Base-by-base conservation (phyloP, 2,797 vertebrate species). In the Harpagifer antarcticus region DNA sequence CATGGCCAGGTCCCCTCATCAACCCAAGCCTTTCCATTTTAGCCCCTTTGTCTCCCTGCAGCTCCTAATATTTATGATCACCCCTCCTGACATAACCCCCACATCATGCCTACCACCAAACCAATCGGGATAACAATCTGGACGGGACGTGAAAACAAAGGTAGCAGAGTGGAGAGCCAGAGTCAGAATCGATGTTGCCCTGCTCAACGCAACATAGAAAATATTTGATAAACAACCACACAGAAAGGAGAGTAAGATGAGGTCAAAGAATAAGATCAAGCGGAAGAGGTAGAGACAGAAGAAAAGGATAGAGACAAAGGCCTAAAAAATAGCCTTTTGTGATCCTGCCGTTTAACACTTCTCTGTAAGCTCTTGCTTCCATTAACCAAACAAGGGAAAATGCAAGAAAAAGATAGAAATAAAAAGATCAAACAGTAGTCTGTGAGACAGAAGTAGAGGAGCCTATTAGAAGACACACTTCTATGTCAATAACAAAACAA, bases 1-100 rank as follows among this genome's bases (percentile, higher is more conserved):
- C 96, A 96, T 95, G 96, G 94, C 95, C 96, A 95, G 96, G 96
- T 96, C 96, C 94, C 95, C 93, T 93, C 95, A 95, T 96, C 96
- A 95, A 95, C 92, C 92, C 94, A 86, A 95, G 95, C 94, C 95
- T 94, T 95, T 95, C 92, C 96, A 93, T 94, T 97, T 96, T 94
- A 95, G 95, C 95, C 94, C 92, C 93, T 94, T 95, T 95, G 94
- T 95, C 94, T 95, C 93, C 95, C 94, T 92, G 93, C 96, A 96
- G 95, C 86, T 96, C 93, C 94, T 90, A 93, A 95, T 93, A 96
- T 96, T 96, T 95, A 96, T 95, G 92, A 96, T 96, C 93, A 90
- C 92, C 93, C 91, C 92, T 79, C 92, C 94, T 91, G 94, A 95
- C 96, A 96, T 90, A 91, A 91, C 94, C 95, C 94, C 93, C 92